Conservation (phyloP, 2,888 invertebrate genomes). For the Drosophila bunnanda region DNA sequence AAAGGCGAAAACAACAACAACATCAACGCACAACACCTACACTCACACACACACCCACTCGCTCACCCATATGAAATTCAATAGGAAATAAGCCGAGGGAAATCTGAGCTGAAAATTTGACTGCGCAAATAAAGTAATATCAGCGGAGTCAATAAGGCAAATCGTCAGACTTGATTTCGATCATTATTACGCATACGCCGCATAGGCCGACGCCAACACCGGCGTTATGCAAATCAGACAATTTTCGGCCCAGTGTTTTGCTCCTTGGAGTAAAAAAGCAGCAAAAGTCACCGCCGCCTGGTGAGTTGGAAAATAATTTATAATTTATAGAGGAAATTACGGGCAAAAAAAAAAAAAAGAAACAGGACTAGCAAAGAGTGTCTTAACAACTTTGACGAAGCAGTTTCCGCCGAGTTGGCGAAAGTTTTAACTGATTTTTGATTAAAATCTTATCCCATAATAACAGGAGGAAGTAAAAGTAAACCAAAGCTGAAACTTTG, state of each 20-base stretch:
- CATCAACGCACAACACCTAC: conserved; percentile 35
- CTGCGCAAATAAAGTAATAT: conserved; percentile 48
- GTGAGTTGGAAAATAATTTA: conserved; percentile 54
- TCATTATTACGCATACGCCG: conserved; percentile 72
- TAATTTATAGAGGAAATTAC: conserved; percentile 65
- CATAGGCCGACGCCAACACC: conserved; percentile 1
- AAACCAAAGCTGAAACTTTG: conserved; percentile 31
- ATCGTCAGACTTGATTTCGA: conserved; percentile 54
- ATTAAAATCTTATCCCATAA: conserved; percentile 60
- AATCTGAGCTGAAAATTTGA: conserved; percentile 35
- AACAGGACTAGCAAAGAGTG: conserved; percentile 4
- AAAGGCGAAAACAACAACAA: conserved; percentile 51
- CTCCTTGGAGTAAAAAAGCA: not conserved
- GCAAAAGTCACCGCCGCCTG: not conserved
- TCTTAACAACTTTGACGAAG: conserved; percentile 33
- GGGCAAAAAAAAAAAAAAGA: conserved; percentile 11
- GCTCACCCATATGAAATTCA: conserved; percentile 34
- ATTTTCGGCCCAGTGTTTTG: conserved; percentile 6
- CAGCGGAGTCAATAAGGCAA: conserved; percentile 56
- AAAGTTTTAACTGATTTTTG: conserved; percentile 70
- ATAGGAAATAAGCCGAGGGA: conserved; percentile 24
- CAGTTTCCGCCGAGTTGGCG: conserved; percentile 25
- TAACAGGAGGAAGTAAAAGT: conserved; percentile 15
- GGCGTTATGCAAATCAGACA: conserved; percentile 66
- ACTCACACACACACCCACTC: conserved; percentile 12